These are phyloP conservation scores for Urechis unicinctus DNA, from an alignment of 2,888 invertebrate genomes.

Conservation along the genomic window DNA sequence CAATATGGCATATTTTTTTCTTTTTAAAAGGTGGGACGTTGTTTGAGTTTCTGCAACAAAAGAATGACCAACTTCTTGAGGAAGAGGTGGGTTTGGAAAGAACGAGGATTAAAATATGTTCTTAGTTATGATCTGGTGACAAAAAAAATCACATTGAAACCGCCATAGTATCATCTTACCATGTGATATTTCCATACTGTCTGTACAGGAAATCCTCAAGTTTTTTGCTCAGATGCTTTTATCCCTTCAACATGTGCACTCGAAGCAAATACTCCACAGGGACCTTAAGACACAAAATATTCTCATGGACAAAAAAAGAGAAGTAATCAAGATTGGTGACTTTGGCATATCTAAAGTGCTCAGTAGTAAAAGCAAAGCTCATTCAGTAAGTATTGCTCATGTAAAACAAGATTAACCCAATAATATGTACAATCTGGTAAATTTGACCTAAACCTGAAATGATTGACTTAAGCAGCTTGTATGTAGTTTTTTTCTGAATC, in stretches of 20 bases:
- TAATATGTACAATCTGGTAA: too few species aligned
- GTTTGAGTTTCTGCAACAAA: slow-evolving; percentile 62
- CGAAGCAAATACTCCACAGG: slow-evolving; percentile 70
- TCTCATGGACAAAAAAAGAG: slow-evolving; percentile 64
- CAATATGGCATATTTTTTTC: too few species aligned
- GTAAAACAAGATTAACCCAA: neutral
- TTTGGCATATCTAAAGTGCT: slow-evolving; percentile 77
- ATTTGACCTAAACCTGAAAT: too few species aligned
- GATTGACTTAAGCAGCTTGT: too few species aligned
- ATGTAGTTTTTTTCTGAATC: too few species aligned
- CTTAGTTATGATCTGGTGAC: too few species aligned
- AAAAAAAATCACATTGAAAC: neutral
- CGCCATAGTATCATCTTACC: neutral
- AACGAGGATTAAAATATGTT: neutral
- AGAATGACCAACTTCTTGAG: slow-evolving; percentile 57
- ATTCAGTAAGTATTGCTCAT: slow-evolving; percentile 46
- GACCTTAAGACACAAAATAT: slow-evolving; percentile 83
- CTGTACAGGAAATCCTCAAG: slow-evolving; percentile 62
- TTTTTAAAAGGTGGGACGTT: slow-evolving; percentile 59
- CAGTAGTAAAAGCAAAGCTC: slow-evolving; percentile 57
- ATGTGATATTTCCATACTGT: slow-evolving; percentile 4
- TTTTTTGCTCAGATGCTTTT: slow-evolving; percentile 68
- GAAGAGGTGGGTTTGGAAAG: slow-evolving; percentile 55
- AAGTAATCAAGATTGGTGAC: slow-evolving; percentile 73
- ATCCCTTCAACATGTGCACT: slow-evolving; percentile 75